These are phyloP conservation scores for Apoda limacodes DNA, from an alignment of 2,888 invertebrate genomes.

Conservation along the genomic window DNA sequence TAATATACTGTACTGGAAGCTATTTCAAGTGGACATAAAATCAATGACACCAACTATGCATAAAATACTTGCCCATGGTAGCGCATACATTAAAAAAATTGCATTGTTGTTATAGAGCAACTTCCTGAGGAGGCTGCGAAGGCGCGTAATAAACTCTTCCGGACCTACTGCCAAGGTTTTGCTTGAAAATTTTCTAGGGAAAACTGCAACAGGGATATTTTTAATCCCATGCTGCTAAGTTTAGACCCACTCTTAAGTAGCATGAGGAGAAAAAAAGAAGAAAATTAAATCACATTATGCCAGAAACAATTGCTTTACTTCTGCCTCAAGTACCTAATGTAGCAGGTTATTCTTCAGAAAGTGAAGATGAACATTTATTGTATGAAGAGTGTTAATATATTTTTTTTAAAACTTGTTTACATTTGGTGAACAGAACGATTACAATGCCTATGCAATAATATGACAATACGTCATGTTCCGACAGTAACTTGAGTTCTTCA, in stretches of 20 bases:
- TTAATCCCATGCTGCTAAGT: slow-evolving; percentile 14
- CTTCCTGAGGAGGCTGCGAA: slow-evolving; percentile 26
- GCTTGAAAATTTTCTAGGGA: slow-evolving; percentile 23
- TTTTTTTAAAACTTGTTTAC: no score
- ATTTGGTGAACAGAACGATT: no score
- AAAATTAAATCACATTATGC: no score
- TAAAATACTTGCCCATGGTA: slow-evolving; percentile 27
- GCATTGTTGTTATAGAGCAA: slow-evolving; percentile 25
- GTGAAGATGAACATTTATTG: no score
- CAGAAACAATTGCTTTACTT: no score
- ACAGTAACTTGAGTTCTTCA: no score
- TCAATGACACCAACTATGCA: slow-evolving; percentile 29
- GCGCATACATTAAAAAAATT: slow-evolving; percentile 20
- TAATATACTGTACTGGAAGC: slow-evolving; percentile 27
- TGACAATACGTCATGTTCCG: no score
- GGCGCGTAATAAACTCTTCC: slow-evolving; percentile 24
- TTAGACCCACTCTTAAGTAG: no score
- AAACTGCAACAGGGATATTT: slow-evolving; percentile 13
- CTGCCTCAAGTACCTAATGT: no score
- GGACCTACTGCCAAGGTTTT: slow-evolving; percentile 18
- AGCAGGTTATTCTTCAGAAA: no score
- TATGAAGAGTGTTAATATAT: no score
- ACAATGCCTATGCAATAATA: no score
- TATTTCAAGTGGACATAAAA: slow-evolving; percentile 21
- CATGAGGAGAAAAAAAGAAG: slow-evolving; percentile 1